Evolutionary conservation across 1,140 invertebrate species (phyloP), one percentile per base, ranked within the genome.

Genomic region (Camponotus vicinus): DNA sequence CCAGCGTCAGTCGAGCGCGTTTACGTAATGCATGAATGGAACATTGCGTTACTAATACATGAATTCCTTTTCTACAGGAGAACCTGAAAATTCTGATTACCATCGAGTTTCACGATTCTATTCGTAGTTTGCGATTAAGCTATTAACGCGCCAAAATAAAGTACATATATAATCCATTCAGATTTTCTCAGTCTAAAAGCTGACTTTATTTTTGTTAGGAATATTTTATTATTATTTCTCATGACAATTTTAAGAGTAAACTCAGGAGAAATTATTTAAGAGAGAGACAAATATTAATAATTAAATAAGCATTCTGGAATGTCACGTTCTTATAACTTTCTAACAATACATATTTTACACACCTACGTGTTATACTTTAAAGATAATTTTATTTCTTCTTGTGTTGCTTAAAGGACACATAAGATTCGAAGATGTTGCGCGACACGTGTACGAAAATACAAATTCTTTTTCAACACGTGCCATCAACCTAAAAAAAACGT

Each of bases 21-120:
- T 82, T 67, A 57, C 64, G 78, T 71, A 82, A 71, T 80, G 52
- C 78, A 80, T 63, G 69, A 75, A 75, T 70, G 79, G 73, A 83
- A 83, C 69, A 75, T 75, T 21, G 55, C 40, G 69, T 82, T 73
- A 73, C 67, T 70, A 82, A 82, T 82, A 73, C 55, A 82, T 82
- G 67, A 82, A 59, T 83, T 83, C 13, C 69, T 49, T 32, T 27
- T 13, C 27, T 21, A 63, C 27, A 37, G 27, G 69, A n/a, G 57
- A 83, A 63, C 34, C 40, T 34, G 79, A 83, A 83, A 83, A 83
- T 75, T 73, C 42, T 45, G 69, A 75, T 83, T 83, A 83, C 27
- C 40, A 15, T 49, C 67, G 40, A 37, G 21, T 55, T 45, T 61
- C 15, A 55, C 55, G 21, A 37, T 82, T 42, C n/a, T 7, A 37